Conservation (phyloP, 2,113 vertebrate species). For the Oryzias javanicus region DNA sequence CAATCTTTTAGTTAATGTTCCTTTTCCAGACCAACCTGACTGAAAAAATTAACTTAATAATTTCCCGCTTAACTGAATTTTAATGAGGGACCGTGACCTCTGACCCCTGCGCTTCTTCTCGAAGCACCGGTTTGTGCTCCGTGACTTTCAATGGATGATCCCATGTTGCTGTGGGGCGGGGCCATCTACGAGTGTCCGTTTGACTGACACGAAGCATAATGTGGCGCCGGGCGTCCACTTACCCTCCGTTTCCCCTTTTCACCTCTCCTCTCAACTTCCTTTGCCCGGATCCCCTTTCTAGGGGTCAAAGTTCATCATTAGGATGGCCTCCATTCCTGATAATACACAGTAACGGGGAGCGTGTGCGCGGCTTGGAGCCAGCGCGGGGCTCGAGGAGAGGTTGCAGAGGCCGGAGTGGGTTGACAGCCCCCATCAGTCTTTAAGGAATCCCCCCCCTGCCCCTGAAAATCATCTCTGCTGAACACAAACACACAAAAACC, state of each 20-base stretch:
- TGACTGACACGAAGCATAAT: constrained; percentile 66
- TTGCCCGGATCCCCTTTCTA: constrained; percentile 64
- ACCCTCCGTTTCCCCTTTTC: constrained; percentile 61
- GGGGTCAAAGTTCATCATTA: constrained; percentile 63
- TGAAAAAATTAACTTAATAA: no score
- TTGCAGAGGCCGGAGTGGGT: constrained; percentile 32
- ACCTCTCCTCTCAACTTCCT: constrained; percentile 68
- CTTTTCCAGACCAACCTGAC: no score
- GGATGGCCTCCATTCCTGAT: constrained; percentile 56
- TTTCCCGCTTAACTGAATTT: not conserved
- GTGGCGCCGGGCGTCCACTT: constrained; percentile 63
- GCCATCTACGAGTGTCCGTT: constrained; percentile 34
- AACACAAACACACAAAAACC: constrained; percentile 18
- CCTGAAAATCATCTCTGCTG: constrained; percentile 6
- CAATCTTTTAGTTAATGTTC: no score
- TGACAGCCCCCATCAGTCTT: constrained; percentile 68
- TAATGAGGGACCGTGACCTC: not conserved
- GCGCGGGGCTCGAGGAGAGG: constrained; percentile 33
- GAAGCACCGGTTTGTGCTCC: not conserved
- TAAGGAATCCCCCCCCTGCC: constrained; percentile 18
- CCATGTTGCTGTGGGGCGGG: constrained; percentile 4
- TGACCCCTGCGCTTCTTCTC: constrained; percentile 6
- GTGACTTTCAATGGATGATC: constrained; percentile 37
- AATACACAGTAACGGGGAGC: constrained; percentile 24
- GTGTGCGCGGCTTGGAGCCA: constrained; percentile 23